Percentiles rank a stretch among this genome's conserved stretches.
These are phyloP conservation scores for Abrostola triplasia DNA, from an alignment of 2,888 invertebrate genomes.

Conservation along the genomic window DNA sequence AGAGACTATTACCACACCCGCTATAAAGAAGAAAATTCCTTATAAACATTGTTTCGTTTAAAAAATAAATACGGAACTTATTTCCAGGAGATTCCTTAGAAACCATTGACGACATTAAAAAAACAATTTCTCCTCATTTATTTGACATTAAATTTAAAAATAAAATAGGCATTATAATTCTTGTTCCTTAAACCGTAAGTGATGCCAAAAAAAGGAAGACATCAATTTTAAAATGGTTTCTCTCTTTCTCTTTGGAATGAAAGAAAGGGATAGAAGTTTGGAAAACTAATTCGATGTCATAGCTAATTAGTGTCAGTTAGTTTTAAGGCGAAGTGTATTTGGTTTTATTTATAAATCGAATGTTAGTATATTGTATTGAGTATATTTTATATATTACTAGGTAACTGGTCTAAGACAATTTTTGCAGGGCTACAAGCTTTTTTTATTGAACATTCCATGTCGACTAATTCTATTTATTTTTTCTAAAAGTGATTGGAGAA, in stretches of 20 bases:
- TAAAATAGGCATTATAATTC: slow-evolving; percentile 43
- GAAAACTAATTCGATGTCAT: slow-evolving; percentile 80
- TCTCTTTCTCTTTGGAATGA: slow-evolving; percentile 59
- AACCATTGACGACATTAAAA: slow-evolving; percentile 48
- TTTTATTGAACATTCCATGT: too few species aligned
- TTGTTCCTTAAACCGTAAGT: slow-evolving; percentile 51
- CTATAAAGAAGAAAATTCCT: neutral
- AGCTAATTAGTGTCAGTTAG: slow-evolving; percentile 79
- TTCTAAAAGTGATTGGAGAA: too few species aligned
- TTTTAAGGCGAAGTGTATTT: slow-evolving; percentile 68
- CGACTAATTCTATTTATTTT: too few species aligned
- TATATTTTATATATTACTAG: neutral
- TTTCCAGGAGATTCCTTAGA: slow-evolving; percentile 31
- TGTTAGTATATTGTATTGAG: neutral
- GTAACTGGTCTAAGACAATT: neutral
- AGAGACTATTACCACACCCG: neutral
- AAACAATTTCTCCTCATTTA: slow-evolving; percentile 41
- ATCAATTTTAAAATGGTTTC: slow-evolving; percentile 58
- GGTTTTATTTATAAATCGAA: neutral
- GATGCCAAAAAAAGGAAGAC: slow-evolving; percentile 70
- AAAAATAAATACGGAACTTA: slow-evolving; percentile 16
- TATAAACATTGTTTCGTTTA: neutral
- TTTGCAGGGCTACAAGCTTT: too few species aligned
- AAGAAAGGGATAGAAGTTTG: slow-evolving; percentile 60
- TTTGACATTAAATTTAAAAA: slow-evolving; percentile 49